Evolutionary conservation across 2,113 vertebrate species (phyloP).

Genomic region (Suncus etruscus): DNA sequence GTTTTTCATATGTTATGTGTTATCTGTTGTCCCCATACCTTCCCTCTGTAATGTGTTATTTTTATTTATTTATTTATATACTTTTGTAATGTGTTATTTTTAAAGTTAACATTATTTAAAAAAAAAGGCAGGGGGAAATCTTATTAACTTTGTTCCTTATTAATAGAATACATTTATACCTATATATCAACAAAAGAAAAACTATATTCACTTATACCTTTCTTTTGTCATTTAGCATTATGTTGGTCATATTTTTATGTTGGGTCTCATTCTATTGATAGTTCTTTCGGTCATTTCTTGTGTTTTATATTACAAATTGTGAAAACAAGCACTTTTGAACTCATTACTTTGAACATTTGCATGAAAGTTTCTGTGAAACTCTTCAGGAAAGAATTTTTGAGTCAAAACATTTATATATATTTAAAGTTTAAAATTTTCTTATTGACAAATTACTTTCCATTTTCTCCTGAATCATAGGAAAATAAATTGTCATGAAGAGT

Average conservation of each 20-base stretch:
- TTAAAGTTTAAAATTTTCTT: conserved; percentile 37
- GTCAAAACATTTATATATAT: conserved; percentile 48
- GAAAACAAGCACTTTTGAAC: conserved; percentile 43
- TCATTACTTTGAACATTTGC: not conserved
- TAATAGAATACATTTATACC: not conserved
- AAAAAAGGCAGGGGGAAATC: not conserved
- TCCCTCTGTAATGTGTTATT: not conserved
- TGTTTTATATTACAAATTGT: conserved; percentile 44
- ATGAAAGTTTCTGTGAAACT: conserved; percentile 6
- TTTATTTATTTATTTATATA: too few species aligned
- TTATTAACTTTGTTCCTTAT: not conserved
- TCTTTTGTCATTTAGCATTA: not conserved
- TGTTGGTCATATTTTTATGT: not conserved
- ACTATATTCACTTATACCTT: not conserved
- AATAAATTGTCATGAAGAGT: not conserved
- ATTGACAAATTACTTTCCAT: conserved; percentile 15
- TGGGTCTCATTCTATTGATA: conserved; percentile 24
- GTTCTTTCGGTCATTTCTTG: conserved; percentile 14
- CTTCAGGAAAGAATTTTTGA: conserved; percentile 48
- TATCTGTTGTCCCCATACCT: not conserved
- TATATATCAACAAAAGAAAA: conserved; percentile 38
- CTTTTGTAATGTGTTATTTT: conserved; percentile 61
- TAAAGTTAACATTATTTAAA: conserved; percentile 49
- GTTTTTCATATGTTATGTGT: too few species aligned
- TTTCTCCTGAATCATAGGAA: conserved; percentile 21